Evolutionary conservation across 2,888 invertebrate species (phyloP), one percentile per base, ranked within the genome.

Genomic region (Drosophila infuscata): DNA sequence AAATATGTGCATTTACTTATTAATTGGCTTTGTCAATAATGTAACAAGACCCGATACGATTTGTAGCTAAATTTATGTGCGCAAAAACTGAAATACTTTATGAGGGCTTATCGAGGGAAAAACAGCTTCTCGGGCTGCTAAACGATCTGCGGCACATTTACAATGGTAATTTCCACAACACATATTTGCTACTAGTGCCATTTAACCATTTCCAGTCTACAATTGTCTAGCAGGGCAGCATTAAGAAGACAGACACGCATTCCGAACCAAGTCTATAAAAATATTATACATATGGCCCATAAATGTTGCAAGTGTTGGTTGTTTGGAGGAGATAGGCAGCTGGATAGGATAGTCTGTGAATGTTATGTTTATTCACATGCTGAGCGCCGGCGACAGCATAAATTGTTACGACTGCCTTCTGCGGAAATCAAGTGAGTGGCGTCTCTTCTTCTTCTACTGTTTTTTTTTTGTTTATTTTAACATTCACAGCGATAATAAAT

Each of bases 401-500:
- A 73, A 71, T 76, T 70, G 70, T 62, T 70, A 62, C 56, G 76
- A 74, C 46, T 41, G 61, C 52, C 52, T 51, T 9, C 43, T 48
- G 41, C 65, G 61, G 76, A 70, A 65, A 15, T 15, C 51, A 30
- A 30, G 3, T 17, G 52, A 43, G 43, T 33, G 46, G 38, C 35
- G 12, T 35, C 48, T 53, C 30, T 20, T 25, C 8, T 32, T 25
- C 7, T 29, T 2, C 46, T 5, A 0, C 58, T 46, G 11, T 20
- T 25, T 1, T 25, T 15, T 29, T 32, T 12, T n/a, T n/a, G n/a
- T n/a, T n/a, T n/a, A n/a, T n/a, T n/a, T n/a, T n/a, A n/a, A n/a
- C n/a, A n/a, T n/a, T n/a, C n/a, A n/a, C n/a, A n/a, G 56, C 58
- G 61, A 71, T 83, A 80, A 82, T 83, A 80, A 83, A 82, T 80